Evolutionary conservation across 2,113 vertebrate genomes (phyloP), one percentile per base, ranked within the genome.

Genomic region (Patagioenas fasciata): DNA sequence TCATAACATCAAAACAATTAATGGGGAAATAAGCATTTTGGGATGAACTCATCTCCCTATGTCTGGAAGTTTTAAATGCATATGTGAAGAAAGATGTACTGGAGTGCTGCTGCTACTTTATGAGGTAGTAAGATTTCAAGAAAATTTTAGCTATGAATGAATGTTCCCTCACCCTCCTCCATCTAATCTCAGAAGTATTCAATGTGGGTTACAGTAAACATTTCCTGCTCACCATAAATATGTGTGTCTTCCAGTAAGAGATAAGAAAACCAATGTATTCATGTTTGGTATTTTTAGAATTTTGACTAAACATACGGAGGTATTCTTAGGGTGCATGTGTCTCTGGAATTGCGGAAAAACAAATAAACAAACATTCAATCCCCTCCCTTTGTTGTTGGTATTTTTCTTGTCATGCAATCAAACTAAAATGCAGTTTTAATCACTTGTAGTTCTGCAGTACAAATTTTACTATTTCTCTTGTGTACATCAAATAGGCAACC

Each of bases 1-100:
- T 75, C 69, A 9, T 44, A 84, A 81, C 67, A 61, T 64, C 82
- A 90, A 88, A 96, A 84, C 51, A 90, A 64, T 78, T 77, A 94
- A 73, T 84, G 48, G 64, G 56, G 88, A 93, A 96, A 95, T 61
- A 95, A 79, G 42, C 64, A 77, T 86, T 95, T 94, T 44, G 9
- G 69, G n/a, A 66, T 3, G 3, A 88, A 26, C 32, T 93, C 18
- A 61, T 80, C 32, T 88, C 24, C 69, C 10, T 92, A 0, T 75
- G 20, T 85, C 56, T 96, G 79, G 36, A 82, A 82, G 40, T 15
- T 74, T 95, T 91, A 75, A 61, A 65, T 87, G 40, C 36, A 8
- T 56, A 6, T 58, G 29, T 61, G 26, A 67, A 32, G 34, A 86
- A 78, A 36, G 36, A 48, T 0, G 1, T 29, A 88, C 42, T 78